Evolutionary conservation across 1,140 invertebrate species (phyloP).

Genomic region (Atta cephalotes): DNA sequence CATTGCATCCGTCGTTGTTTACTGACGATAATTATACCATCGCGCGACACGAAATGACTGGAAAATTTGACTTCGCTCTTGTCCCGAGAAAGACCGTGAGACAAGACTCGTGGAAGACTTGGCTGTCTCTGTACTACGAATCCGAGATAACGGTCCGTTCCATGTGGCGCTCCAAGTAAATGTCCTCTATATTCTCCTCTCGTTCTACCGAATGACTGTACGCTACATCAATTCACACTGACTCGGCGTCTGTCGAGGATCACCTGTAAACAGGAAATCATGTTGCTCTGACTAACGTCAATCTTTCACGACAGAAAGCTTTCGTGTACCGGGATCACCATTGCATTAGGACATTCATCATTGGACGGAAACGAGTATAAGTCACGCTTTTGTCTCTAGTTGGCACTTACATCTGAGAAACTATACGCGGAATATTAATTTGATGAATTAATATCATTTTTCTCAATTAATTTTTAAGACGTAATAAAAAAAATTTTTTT

Average conservation of each 20-base stretch:
- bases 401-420: background rate
- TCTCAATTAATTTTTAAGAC: too few relatives aligned
- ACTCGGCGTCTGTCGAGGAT: constrained; percentile 55
- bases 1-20: constrained; percentile 38
- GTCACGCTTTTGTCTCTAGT: background rate
- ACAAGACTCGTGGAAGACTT: background rate
- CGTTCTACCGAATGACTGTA: constrained; percentile 71
- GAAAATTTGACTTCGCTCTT: constrained; percentile 66
- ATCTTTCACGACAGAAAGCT: constrained; percentile 31
- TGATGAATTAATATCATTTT: too few relatives aligned
- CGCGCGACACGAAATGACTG: constrained; percentile 42
- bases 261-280: constrained; percentile 66
- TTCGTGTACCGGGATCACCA: background rate
- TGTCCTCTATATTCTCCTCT: constrained; percentile 78
- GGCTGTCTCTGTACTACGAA: constrained; percentile 47
- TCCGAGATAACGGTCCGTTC: constrained; percentile 84
- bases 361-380: background rate
- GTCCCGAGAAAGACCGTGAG: constrained; percentile 4
- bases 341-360: background rate
- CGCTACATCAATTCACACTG: constrained; percentile 56
- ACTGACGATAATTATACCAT: constrained; percentile 53
- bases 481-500: too few relatives aligned
- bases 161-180: constrained; percentile 84
- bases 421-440: too few relatives aligned
- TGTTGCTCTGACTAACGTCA: constrained; percentile 30